Percentiles rank a stretch among this genome's conserved stretches.
phyloP scores from a whole-genome alignment of 2,113 vertebrate species.

The Brachyhypopomus gauderio region DNA sequence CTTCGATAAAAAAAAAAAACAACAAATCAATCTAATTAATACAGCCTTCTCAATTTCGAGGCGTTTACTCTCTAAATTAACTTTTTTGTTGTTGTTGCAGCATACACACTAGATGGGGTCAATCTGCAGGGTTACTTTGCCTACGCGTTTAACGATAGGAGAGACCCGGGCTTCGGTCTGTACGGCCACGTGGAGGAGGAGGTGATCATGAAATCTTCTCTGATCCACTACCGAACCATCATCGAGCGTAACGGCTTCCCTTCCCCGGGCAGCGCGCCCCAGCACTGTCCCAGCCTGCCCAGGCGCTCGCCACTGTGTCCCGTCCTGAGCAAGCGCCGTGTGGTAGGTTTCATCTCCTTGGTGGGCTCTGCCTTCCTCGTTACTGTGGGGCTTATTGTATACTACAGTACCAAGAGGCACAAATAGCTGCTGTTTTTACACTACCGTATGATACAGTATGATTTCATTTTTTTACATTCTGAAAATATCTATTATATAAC shows the following conservation, averaged over 20 bases:
- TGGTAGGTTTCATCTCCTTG: conserved; percentile 85
- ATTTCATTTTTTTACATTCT: too few species aligned
- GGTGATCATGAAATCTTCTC: conserved; percentile 83
- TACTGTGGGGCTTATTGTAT: conserved; percentile 82
- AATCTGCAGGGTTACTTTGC: conserved; percentile 94
- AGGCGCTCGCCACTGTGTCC: conserved; percentile 71
- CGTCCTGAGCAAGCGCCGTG: conserved; percentile 75
- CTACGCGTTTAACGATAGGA: conserved; percentile 88
- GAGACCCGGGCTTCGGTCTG: conserved; percentile 86
- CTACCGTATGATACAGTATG: background rate
- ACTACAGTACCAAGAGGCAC: conserved; percentile 82
- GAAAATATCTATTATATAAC: too few species aligned
- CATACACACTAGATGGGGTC: conserved; percentile 82
- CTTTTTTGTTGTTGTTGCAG: conserved; percentile 67
- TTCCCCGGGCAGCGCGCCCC: conserved; percentile 54
- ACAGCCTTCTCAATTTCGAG: background rate
- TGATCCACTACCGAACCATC: conserved; percentile 85
- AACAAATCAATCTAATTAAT: background rate
- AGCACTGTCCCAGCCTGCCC: conserved; percentile 72
- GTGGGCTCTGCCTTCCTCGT: conserved; percentile 80
- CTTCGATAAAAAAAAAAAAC: conserved; percentile 9
- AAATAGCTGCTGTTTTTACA: conserved; percentile 57
- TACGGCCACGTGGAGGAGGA: conserved; percentile 83
- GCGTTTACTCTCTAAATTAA: background rate
- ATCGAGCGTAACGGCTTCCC: conserved; percentile 88